Evolutionary conservation across 2,797 vertebrate genomes (phyloP).

Genomic region (Macropus fuliginosus): DNA sequence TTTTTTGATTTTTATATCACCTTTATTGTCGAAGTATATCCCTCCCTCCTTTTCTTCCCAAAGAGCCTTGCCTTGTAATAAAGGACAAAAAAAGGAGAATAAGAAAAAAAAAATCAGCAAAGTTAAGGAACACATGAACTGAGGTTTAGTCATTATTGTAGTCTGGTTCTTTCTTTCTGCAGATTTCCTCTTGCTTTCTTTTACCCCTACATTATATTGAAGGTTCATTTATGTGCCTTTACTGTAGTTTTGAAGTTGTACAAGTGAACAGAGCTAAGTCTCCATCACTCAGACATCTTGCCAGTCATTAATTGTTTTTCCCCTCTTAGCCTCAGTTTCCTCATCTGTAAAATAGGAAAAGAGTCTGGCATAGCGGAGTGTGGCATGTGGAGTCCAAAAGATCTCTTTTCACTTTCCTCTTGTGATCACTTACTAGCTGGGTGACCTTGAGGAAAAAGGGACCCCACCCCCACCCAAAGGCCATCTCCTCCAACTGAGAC

Average conservation of each 20-base stretch:
- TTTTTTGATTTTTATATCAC: neutral
- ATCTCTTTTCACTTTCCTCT: neutral
- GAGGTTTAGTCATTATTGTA: neutral
- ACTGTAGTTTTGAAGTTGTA: neutral
- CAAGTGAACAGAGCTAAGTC: neutral
- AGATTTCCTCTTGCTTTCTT: neutral
- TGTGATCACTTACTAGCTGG: neutral
- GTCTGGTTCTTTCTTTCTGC: neutral
- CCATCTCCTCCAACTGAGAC: neutral
- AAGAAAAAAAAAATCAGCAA: neutral
- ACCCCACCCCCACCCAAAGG: neutral
- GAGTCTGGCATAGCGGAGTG: neutral
- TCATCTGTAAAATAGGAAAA: neutral
- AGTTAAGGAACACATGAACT: neutral
- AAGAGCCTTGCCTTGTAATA: neutral
- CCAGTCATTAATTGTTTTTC: neutral
- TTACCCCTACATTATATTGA: neutral
- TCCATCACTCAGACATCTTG: neutral
- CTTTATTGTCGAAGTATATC: neutral
- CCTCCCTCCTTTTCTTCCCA: neutral
- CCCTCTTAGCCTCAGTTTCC: neutral
- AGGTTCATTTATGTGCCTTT: neutral
- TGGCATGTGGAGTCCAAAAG: neutral
- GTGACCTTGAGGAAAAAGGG: neutral
- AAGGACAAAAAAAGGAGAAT: neutral